These are phyloP conservation scores for Portevinia maculata DNA, from an alignment of 2,888 invertebrate species.

Conservation along the genomic window DNA sequence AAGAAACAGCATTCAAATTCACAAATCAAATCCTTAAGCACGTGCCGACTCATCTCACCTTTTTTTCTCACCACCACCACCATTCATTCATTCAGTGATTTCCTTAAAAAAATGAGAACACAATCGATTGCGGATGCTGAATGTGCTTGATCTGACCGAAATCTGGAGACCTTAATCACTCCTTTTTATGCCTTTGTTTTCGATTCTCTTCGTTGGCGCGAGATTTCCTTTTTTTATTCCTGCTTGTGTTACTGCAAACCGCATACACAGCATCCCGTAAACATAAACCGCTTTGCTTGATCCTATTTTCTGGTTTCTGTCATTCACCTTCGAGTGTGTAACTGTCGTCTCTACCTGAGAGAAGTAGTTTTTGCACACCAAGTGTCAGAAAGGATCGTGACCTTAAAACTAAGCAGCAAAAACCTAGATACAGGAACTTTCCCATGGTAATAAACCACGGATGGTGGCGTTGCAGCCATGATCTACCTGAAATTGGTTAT, in stretches of 20 bases:
- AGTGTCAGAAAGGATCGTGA: conserved; percentile 69
- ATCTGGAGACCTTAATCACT: conserved; percentile 72
- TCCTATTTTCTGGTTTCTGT: conserved; percentile 64
- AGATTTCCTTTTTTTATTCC: conserved; percentile 29
- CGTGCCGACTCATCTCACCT: conserved; percentile 52
- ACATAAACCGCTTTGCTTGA: conserved; percentile 68
- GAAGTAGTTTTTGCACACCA: conserved; percentile 45
- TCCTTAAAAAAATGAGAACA: conserved; percentile 20
- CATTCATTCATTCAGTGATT: conserved; percentile 55
- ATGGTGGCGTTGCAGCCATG: too few species aligned
- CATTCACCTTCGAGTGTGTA: conserved; percentile 18
- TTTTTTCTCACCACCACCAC: conserved; percentile 5
- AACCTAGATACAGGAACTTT: conserved; percentile 49
- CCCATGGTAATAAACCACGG: conserved; percentile 57
- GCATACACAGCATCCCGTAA: conserved; percentile 71
- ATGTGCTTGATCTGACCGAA: conserved; percentile 73
- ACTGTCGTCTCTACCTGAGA: conserved; percentile 64
- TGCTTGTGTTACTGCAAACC: conserved; percentile 39
- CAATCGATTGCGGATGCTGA: conserved; percentile 72
- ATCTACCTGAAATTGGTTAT: conserved; percentile 72
- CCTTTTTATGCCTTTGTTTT: conserved; percentile 62
- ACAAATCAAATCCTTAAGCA: conserved; percentile 69
- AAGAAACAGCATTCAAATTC: conserved; percentile 50
- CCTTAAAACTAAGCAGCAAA: conserved; percentile 46
- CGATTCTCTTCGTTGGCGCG: conserved; percentile 20